Percentiles rank a stretch among this genome's conserved stretches.
Conservation (phyloP, 2,888 invertebrate species). For the Ditylenchus weischeri region DNA sequence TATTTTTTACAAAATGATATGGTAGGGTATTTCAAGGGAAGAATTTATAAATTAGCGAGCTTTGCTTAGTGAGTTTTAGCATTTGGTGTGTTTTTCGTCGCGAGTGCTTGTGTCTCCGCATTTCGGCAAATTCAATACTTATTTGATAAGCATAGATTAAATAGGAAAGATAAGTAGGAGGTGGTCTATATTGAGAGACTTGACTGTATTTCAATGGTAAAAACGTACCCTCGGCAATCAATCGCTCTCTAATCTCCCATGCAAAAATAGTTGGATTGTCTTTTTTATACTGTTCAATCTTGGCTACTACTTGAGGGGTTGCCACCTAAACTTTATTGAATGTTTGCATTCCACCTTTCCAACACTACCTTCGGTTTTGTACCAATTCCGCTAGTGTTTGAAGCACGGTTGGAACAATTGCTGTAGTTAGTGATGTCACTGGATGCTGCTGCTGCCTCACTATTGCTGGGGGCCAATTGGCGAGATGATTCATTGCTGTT, state of each 20-base stretch:
- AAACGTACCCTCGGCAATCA: constrained; percentile 84
- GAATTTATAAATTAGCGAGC: no score
- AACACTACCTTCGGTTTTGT: constrained; percentile 35
- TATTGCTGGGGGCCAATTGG: constrained; percentile 2
- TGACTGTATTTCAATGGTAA: not conserved
- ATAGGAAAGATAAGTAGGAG: no score
- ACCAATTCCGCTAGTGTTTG: constrained; percentile 21
- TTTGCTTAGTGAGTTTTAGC: no score
- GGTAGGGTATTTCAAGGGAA: no score
- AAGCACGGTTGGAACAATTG: not conserved
- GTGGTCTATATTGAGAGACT: no score
- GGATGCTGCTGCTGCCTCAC: constrained; percentile 7
- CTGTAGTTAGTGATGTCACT: not conserved
- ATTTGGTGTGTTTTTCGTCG: no score
- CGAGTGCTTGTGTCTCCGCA: no score
- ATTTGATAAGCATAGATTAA: no score
- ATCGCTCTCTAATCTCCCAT: constrained; percentile 94
- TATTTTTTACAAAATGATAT: no score
- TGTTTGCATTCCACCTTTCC: not conserved
- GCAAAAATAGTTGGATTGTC: constrained; percentile 98
- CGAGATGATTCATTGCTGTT: not conserved
- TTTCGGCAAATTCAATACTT: no score
- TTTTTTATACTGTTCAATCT: constrained; percentile 94
- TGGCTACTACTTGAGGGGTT: constrained; percentile 90
- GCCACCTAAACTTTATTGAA: constrained; percentile 70